Percentiles rank a stretch among this genome's conserved stretches.
Conservation (phyloP, 1,140 invertebrate genomes). For the Hyles euphorbiae region DNA sequence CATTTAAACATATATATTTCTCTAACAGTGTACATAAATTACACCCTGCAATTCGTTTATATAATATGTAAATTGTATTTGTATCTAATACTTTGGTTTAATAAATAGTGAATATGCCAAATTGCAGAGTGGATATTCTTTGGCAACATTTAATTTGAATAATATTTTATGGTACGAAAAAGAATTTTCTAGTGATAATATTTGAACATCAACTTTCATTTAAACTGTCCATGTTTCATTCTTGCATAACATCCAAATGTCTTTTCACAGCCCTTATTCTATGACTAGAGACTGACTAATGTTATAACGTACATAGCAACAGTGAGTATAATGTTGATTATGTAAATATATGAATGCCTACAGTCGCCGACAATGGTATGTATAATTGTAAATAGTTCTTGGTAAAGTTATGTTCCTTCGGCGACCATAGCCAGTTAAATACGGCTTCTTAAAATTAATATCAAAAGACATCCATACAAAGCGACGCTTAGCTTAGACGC, state of each 20-base stretch:
- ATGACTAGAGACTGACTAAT: slow-evolving; percentile 60
- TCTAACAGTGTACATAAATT: slow-evolving; percentile 2
- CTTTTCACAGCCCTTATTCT: slow-evolving; percentile 66
- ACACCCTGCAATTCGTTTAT: neutral
- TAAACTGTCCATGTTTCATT: slow-evolving; percentile 12
- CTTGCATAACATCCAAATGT: slow-evolving; percentile 32
- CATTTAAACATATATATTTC: slow-evolving; percentile 2
- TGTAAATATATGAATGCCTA: too few species aligned
- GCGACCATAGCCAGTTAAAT: too few species aligned
- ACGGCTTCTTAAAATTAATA: too few species aligned
- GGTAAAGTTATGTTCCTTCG: too few species aligned
- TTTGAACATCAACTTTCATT: too few species aligned
- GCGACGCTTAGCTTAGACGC: neutral
- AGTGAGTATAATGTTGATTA: too few species aligned
- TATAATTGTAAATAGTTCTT: too few species aligned
- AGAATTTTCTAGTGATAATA: too few species aligned
- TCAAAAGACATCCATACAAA: too few species aligned
- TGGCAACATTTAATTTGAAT: neutral
- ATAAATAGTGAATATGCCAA: slow-evolving; percentile 1
- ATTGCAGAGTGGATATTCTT: neutral
- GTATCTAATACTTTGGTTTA: slow-evolving; percentile 2
- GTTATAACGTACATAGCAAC: neutral
- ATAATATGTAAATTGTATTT: neutral
- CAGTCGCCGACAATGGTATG: too few species aligned
- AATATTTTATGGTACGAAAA: neutral